Evolutionary conservation across 35 echinoderm and acorn worm species (phyloP).

Genomic region (Heliocidaris tuberculata): DNA sequence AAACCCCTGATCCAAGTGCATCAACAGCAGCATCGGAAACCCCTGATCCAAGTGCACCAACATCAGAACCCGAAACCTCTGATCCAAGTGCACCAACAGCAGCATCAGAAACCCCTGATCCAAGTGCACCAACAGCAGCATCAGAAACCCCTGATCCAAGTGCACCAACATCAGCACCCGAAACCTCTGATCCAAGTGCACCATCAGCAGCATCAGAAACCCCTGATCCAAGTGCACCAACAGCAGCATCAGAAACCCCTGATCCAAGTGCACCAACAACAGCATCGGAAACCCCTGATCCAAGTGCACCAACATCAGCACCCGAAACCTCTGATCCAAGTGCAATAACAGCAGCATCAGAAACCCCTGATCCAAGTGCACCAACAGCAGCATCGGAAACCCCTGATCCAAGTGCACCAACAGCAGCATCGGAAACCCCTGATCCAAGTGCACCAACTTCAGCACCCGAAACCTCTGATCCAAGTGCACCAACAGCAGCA

Average conservation of each 20-base stretch:
- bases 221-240: neutral
- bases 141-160: no score
- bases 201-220: no score
- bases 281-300: neutral
- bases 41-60: no score
- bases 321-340: neutral
- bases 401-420: neutral
- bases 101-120: no score
- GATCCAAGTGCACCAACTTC: neutral
- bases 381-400: neutral
- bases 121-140: no score
- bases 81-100: no score
- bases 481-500: neutral
- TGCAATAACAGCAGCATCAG: neutral
- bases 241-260: neutral
- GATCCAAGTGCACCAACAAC: neutral
- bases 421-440: neutral
- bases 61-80: no score
- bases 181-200: no score
- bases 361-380: no score
- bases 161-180: no score
- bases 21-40: no score
- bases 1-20: neutral
- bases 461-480: neutral
- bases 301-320: neutral